These are phyloP conservation scores for Xestobium rufovillosum DNA, from an alignment of 2,888 invertebrate genomes.

Conservation along the genomic window DNA sequence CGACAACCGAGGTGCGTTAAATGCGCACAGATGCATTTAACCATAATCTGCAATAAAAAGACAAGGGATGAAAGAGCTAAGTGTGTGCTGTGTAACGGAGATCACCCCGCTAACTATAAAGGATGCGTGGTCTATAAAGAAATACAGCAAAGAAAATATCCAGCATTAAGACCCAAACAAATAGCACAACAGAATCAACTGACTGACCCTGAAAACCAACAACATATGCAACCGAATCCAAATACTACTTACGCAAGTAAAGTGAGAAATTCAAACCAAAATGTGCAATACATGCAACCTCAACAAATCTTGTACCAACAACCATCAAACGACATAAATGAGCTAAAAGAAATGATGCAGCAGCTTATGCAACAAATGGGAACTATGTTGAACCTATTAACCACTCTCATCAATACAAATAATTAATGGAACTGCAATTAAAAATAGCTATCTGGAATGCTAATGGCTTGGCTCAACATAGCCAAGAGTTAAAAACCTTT, in stretches of 20 bases:
- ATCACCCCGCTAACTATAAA: too few species aligned
- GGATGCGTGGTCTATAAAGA: constrained; percentile 19
- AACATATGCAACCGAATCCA: too few species aligned
- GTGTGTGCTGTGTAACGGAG: too few species aligned
- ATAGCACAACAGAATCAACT: constrained; percentile 6
- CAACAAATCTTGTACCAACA: constrained; percentile 14
- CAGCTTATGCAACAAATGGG: constrained; percentile 19
- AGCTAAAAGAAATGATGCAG: constrained; percentile 18
- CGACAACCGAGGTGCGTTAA: too few species aligned
- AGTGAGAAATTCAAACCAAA: too few species aligned
- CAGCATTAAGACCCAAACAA: constrained; percentile 14
- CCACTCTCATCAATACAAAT: constrained; percentile 16
- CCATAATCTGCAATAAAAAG: too few species aligned
- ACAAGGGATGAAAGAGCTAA: too few species aligned
- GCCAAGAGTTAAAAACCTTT: constrained; percentile 15
- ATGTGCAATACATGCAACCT: constrained; percentile 12
- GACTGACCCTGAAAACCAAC: too few species aligned
- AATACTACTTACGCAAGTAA: too few species aligned
- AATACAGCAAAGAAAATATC: constrained; percentile 15
- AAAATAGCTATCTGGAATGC: constrained; percentile 22
- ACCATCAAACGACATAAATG: constrained; percentile 15
- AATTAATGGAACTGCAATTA: constrained; percentile 15
- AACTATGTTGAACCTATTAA: constrained; percentile 19
- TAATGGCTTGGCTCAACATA: constrained; percentile 20
- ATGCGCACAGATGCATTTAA: too few species aligned